Evolutionary conservation across 2,888 invertebrate genomes (phyloP), one percentile per base, ranked within the genome.

Genomic region (Cinara cedri): DNA sequence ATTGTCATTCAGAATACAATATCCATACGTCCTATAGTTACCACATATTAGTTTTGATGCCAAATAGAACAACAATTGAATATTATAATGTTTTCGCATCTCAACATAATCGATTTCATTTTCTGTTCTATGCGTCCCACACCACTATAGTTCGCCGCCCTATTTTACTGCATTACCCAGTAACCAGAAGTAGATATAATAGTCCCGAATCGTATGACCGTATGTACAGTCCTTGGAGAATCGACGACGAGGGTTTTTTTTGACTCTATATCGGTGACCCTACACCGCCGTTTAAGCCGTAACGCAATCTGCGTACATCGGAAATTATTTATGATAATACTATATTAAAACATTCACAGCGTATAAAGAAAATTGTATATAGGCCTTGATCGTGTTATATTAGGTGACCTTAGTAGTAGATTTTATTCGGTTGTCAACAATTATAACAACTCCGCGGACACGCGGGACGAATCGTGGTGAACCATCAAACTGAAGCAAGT

Each of bases 1-100:
- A 78, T 78, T 78, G 78, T 78, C 68, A 78, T 78, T 78, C 78
- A 55, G 21, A 55, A 34, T 78, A 78, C 78, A 78, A 49, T 78
- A 60, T 60, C 49, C 60, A 16, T 60, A 65, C 46, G 78, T 78
- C 68, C 78, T 60, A n/a, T n/a, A 78, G 78, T 78, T 78, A 78
- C 78, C 57, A 57, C 76, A 78, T 34, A 78, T 51, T n/a, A 60
- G 60, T 68, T 60, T 49, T 55, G 68, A 68, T 78, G 68, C 78
- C 78, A 78, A 78, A 78, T 72, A 70, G 21, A 57, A 65, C 70
- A 78, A 78, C 78, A 78, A 78, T 78, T 68, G 78, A 78, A 68
- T n/a, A n/a, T 78, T 68, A 68, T 78, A 70, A 78, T 60, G 34
- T 68, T 78, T 72, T 78, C 34, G 21, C 34, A 26, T 49, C 3